A percentile compares a stretch with the other conserved stretches of the same genome.
Evolutionary conservation across 2,113 vertebrate genomes (phyloP).

Genomic region (Lota lota): DNA sequence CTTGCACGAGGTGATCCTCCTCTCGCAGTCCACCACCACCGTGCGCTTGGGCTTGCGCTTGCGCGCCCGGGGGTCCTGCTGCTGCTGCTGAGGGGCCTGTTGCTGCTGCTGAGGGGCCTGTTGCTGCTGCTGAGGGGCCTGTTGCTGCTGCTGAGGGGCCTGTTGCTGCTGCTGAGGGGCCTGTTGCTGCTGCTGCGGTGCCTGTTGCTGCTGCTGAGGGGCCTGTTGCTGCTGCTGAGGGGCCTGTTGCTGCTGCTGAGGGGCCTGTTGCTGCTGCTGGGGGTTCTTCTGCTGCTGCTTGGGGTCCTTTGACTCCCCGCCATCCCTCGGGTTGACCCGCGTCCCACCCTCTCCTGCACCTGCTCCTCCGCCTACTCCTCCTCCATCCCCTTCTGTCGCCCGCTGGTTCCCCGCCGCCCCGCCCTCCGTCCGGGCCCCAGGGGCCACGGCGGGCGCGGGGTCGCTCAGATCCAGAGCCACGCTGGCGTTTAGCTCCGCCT

Average conservation of each 20-base stretch:
- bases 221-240: conserved; percentile 14
- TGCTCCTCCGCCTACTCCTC: too few species aligned
- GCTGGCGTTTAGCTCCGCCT: conserved; percentile 61
- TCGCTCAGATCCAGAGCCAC: conserved; percentile 78
- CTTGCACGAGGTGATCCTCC: conserved; percentile 86
- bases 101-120: conserved; percentile 13
- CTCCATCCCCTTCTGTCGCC: conserved; percentile 4
- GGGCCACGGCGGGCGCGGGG: neutral
- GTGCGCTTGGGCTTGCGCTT: conserved; percentile 82
- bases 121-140: conserved; percentile 23
- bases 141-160: conserved; percentile 56
- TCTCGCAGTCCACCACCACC: conserved; percentile 86
- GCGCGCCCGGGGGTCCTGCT: conserved; percentile 54
- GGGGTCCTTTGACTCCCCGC: neutral
- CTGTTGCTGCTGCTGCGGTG: conserved; percentile 17
- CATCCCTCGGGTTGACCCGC: too few species aligned
- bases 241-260: conserved; percentile 22
- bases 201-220: conserved; percentile 8
- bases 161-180: conserved; percentile 30
- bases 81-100: conserved; percentile 24
- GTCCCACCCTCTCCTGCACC: too few species aligned
- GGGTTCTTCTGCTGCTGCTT: neutral
- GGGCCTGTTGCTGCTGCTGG: conserved; percentile 23
- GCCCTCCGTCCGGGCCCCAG: neutral
- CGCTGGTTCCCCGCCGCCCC: conserved; percentile 34